Base-by-base conservation (phyloP, 2,888 invertebrate species). In the Chouioia cunea region DNA sequence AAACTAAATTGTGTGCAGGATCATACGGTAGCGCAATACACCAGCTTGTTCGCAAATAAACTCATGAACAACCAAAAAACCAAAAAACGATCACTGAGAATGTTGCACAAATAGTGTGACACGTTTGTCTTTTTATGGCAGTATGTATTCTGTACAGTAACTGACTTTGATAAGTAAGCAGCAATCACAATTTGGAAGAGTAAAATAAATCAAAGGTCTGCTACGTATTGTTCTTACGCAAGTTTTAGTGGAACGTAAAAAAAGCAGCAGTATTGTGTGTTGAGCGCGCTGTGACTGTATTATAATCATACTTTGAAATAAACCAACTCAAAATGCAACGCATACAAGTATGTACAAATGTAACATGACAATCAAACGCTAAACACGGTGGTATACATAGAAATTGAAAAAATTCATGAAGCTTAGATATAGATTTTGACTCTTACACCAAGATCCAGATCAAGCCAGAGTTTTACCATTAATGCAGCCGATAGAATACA, bases 361-460 rank as follows among this genome's bases (percentile, higher is more conserved):
- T 65, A 57, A 50, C 60, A 66, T 68, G 70, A 74, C 54, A 77
- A 75, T 73, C 36, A 77, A 76, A 74, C 57, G 73, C 76, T 75
- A 76, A 65, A 75, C 73, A 75, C 73, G 36, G 73, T 76, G 67
- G 76, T 71, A 74, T 73, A 74, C 36, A 36, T 36, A 36, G 36
- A 36, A 76, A 78, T 70, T 8, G 80, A 80, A 80, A 80, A 79
- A 81, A 78, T 77, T 76, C 79, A 78, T 79, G 73, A 83, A 85
- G 83, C 83, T 83, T 84, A 84, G 81, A 81, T 80, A 82, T 83
- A 83, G 83, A 81, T 80, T 83, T 77, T 83, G 80, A 85, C 83
- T 84, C 85, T 85, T 85, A 85, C 85, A 85, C 84, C 83, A 83
- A 84, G 82, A 80, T 85, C 85, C 85, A 85, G 84, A 84, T 85